Conservation (phyloP, 2,113 vertebrate species). For the Coreoperca whiteheadi region DNA sequence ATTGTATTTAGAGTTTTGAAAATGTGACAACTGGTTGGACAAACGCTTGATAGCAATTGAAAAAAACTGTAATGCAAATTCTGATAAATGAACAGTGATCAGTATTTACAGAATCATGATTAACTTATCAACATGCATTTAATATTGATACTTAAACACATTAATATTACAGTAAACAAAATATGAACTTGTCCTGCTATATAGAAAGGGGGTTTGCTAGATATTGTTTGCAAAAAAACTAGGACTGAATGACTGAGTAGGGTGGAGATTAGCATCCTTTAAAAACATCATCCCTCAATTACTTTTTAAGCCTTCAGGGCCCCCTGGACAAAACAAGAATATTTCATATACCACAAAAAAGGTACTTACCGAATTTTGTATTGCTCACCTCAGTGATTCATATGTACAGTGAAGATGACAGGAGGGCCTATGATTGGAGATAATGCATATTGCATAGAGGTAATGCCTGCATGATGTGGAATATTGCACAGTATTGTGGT, state of each 20-base stretch:
- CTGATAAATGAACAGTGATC: neutral
- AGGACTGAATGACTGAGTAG: neutral
- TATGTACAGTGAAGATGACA: neutral
- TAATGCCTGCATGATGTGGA: constrained; percentile 24
- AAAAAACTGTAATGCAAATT: neutral
- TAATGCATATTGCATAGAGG: constrained; percentile 23
- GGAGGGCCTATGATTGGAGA: constrained; percentile 2
- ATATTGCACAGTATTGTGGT: constrained; percentile 30
- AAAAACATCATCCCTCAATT: neutral
- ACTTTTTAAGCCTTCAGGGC: neutral
- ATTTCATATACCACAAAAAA: neutral
- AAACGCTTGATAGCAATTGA: no score
- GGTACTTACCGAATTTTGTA: neutral
- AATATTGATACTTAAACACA: neutral
- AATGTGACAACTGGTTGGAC: no score
- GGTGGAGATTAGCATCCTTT: neutral
- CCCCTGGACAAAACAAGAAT: neutral
- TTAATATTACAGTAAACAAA: neutral
- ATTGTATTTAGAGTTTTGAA: no score
- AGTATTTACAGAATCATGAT: neutral
- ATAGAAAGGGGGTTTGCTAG: neutral
- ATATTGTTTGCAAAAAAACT: neutral
- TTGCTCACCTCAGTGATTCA: neutral
- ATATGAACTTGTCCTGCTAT: neutral
- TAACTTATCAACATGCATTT: neutral